phyloP scores from a whole-genome alignment of 2,888 invertebrate genomes.

The Rhyacophila evoluta region DNA sequence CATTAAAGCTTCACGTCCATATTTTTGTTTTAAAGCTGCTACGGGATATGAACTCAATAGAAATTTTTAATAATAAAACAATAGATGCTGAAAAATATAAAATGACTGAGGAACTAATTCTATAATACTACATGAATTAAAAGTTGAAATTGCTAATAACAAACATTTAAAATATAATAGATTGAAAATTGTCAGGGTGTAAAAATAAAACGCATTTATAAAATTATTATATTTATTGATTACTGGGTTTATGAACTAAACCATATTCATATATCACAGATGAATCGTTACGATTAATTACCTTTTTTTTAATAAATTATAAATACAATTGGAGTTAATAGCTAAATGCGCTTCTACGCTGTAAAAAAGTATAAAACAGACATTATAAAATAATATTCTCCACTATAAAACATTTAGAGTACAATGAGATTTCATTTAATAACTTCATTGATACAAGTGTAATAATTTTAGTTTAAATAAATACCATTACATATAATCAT shows the following conservation, averaged over 20 bases:
- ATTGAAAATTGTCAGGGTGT: too few relatives aligned
- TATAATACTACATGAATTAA: too few relatives aligned
- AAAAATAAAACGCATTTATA: constrained; percentile 38
- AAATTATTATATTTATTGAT: constrained; percentile 47
- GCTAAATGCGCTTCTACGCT: background rate
- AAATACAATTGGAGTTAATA: constrained; percentile 9
- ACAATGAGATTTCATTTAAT: background rate
- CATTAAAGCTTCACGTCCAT: too few relatives aligned
- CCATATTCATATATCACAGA: constrained; percentile 52
- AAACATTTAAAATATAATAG: too few relatives aligned
- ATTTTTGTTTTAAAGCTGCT: too few relatives aligned
- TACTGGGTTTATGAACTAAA: constrained; percentile 48
- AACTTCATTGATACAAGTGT: background rate
- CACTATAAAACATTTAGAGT: constrained; percentile 1
- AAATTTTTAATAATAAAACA: too few relatives aligned
- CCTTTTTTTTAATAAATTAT: constrained; percentile 29
- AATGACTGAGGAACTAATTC: too few relatives aligned
- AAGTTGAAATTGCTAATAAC: too few relatives aligned
- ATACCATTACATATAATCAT: background rate
- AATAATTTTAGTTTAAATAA: background rate
- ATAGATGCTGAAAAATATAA: too few relatives aligned
- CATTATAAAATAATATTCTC: constrained; percentile 3
- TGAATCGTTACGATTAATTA: constrained; percentile 41
- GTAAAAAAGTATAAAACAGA: constrained; percentile 24
- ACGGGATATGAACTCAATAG: too few relatives aligned